phyloP scores from a whole-genome alignment of 2,113 vertebrate genomes.

The Sebastes schlegelii region DNA sequence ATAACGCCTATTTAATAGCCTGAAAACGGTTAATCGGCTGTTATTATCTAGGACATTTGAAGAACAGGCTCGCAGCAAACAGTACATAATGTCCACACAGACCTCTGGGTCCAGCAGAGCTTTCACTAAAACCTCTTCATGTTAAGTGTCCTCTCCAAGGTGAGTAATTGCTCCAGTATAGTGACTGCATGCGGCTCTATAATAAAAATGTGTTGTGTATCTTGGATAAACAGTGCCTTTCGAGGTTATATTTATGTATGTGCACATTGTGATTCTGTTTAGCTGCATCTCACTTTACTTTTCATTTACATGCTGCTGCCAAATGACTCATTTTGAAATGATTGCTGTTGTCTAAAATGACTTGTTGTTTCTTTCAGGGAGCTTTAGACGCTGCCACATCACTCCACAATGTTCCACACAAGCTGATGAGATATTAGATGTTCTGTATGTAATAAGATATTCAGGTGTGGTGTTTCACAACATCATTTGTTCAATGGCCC shows the following conservation, averaged over 20 bases:
- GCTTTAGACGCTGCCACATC: background rate
- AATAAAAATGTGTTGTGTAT: slow-evolving; percentile 12
- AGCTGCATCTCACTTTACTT: background rate
- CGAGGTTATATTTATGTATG: background rate
- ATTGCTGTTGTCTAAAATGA: background rate
- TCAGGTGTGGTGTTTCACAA: slow-evolving; percentile 32
- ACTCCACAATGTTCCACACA: slow-evolving; percentile 12
- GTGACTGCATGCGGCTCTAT: background rate
- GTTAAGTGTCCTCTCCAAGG: background rate
- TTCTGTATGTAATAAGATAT: slow-evolving; percentile 15
- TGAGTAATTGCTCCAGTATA: background rate
- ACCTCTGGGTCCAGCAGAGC: background rate
- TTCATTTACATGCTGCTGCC: background rate
- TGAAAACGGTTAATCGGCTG: too few species aligned
- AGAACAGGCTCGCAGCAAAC: background rate
- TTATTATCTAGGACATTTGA: slow-evolving; percentile 5
- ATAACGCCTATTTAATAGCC: too few species aligned
- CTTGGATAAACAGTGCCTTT: slow-evolving; percentile 6
- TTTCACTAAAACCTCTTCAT: slow-evolving; percentile 11
- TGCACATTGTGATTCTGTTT: slow-evolving; percentile 12
- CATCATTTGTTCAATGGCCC: slow-evolving; percentile 37
- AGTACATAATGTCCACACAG: background rate
- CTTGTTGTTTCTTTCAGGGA: slow-evolving; percentile 5
- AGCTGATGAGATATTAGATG: slow-evolving; percentile 28
- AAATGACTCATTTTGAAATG: slow-evolving; percentile 22